Base-by-base conservation (phyloP, 1,140 invertebrate species). In the Euwallacea fornicatus region DNA sequence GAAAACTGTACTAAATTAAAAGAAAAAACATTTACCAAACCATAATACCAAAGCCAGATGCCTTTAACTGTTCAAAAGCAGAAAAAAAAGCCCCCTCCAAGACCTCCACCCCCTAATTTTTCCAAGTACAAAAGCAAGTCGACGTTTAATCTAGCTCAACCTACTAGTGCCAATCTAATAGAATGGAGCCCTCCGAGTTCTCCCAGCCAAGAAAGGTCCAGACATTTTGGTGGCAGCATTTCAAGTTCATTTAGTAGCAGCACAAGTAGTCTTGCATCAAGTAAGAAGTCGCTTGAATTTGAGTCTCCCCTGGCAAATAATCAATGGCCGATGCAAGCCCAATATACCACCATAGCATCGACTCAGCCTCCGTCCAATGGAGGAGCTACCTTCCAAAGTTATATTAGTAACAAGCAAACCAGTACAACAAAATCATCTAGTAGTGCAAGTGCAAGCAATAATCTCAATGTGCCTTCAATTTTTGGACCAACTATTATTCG, bases 231-330 rank as follows among this genome's bases (percentile, higher is more conserved):
- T n/a, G 80, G 80, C 6, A 81, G 80, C 73, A 74, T 79, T 13
- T 81, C 79, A 21, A 80, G 79, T 73, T 81, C 80, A 8, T 81
- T 78, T 69, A 81, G 77, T 53, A 81, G 79, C 72, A 81, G 80
- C 62, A 80, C 79, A 41, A 80, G 78, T 63, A 81, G 80, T 68
- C 69, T 81, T 67, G 79, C 78, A 13, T 81, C 80, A 8, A 80
- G 78, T 69, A 81, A 81, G 69, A 81, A 79, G 59, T 78, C 78
- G 53, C 76, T 75, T 53, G 80, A 81, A 66, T 75, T 69, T 75
- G 80, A 81, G 15, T 58, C 59, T 44, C 69, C 73, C 15, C 9
- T 77, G 42, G 55, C 64, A 56, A 76, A 62, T 33, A 72, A 62
- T 63, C n/a, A 71, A 46, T 76, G 71, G 69, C 72, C 74, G 33